phyloP scores from a whole-genome alignment of 2,113 vertebrate genomes.

The Talpa occidentalis region DNA sequence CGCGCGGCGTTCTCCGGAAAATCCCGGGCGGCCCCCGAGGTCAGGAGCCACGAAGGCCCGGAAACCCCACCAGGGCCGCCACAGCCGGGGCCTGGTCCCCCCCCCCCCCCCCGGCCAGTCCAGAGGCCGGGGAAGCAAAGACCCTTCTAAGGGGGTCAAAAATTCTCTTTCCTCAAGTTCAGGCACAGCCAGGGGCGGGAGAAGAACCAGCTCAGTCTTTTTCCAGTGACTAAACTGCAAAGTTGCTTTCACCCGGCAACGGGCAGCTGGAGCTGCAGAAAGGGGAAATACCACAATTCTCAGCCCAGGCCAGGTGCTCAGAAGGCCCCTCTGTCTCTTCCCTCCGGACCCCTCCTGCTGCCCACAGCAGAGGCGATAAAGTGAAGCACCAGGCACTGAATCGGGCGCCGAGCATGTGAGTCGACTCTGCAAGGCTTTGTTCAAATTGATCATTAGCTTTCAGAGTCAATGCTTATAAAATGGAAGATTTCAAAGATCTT shows the following conservation, averaged over 20 bases:
- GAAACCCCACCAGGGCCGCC: rapidly evolving
- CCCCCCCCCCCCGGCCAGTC: too few relatives aligned
- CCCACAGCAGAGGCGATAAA: background rate
- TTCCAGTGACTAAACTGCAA: background rate
- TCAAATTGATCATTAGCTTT: background rate
- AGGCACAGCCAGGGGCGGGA: background rate
- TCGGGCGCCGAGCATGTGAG: background rate
- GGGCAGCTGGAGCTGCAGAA: background rate
- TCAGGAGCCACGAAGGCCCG: rapidly evolving
- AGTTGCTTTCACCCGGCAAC: background rate
- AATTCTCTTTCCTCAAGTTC: background rate
- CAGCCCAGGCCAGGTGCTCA: too few relatives aligned
- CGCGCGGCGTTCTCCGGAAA: background rate
- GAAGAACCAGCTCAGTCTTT: background rate
- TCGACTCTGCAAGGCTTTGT: background rate
- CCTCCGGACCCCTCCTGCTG: rapidly evolving
- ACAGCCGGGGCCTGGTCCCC: rapidly evolving
- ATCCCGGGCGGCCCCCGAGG: rapidly evolving
- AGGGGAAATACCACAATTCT: too few relatives aligned
- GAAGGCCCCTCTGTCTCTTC: rapidly evolving
- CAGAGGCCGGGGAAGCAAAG: background rate
- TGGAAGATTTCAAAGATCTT: background rate
- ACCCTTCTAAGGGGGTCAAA: background rate
- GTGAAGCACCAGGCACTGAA: rapidly evolving
- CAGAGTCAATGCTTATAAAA: background rate